Conservation (phyloP, 2,797 vertebrate genomes). For the Esox masquinongy region DNA sequence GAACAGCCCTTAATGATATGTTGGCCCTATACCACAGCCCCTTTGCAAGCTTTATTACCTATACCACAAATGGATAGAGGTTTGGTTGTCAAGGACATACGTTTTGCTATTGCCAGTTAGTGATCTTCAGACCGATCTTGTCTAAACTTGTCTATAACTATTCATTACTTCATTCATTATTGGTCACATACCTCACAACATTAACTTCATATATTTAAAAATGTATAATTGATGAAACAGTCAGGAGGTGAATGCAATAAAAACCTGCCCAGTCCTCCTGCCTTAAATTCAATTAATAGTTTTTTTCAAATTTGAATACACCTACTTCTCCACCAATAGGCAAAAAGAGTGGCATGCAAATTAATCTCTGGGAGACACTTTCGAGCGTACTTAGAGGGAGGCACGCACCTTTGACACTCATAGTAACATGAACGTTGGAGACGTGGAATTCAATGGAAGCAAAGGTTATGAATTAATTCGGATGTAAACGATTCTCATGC, state of each 20-base stretch:
- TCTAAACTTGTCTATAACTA: too few relatives aligned
- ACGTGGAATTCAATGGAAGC: slow-evolving; percentile 9
- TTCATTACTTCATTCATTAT: too few relatives aligned
- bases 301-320: background rate
- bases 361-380: slow-evolving; percentile 45
- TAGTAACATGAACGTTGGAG: background rate
- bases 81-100: too few relatives aligned
- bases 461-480: slow-evolving; percentile 23
- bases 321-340: slow-evolving; percentile 52
- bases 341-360: slow-evolving; percentile 72
- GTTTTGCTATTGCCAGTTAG: too few relatives aligned
- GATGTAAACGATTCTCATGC: slow-evolving; percentile 27
- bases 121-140: too few relatives aligned
- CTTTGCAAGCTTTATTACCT: too few relatives aligned
- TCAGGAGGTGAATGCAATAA: background rate
- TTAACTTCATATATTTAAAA: background rate
- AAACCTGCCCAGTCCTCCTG: background rate
- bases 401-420: slow-evolving; percentile 55
- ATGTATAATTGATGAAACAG: background rate
- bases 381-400: slow-evolving; percentile 42
- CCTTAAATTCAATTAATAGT: background rate
- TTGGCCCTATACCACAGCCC: too few relatives aligned
- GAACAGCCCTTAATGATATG: too few relatives aligned
- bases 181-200: too few relatives aligned
- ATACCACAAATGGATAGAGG: too few relatives aligned